A percentile compares a stretch with the other conserved stretches of the same genome.
Evolutionary conservation across 1,140 invertebrate species (phyloP).

Genomic region (Cardiocondyla obscurior): DNA sequence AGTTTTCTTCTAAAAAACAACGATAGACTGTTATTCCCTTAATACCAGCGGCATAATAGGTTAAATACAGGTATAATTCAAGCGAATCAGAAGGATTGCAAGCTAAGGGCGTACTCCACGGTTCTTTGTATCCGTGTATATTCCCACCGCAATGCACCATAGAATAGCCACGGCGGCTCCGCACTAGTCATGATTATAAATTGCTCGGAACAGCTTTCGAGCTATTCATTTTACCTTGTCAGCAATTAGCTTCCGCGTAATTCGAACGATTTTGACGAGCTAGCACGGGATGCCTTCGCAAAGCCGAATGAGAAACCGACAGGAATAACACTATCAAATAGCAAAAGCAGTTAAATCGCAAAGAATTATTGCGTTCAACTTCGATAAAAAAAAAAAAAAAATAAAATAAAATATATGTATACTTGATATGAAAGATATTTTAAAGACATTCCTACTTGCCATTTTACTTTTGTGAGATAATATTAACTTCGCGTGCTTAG

Average conservation of each 20-base stretch:
- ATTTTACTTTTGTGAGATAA: not conserved
- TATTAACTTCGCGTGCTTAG: constrained; percentile 13
- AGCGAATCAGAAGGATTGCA: constrained; percentile 40
- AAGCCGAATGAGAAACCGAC: not conserved
- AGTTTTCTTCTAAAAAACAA: constrained; percentile 39
- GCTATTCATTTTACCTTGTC: constrained; percentile 51
- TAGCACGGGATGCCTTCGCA: not conserved
- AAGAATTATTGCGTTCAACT: too few relatives aligned
- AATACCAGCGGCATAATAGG: constrained; percentile 44
- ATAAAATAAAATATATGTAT: not conserved
- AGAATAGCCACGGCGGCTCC: constrained; percentile 25
- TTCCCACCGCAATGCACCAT: constrained; percentile 25
- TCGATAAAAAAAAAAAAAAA: too few relatives aligned
- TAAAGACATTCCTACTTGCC: not conserved
- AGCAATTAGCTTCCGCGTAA: constrained; percentile 37
- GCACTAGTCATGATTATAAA: constrained; percentile 38
- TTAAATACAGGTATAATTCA: constrained; percentile 48
- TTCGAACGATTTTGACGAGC: constrained; percentile 38
- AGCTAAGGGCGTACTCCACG: constrained; percentile 40
- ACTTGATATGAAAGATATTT: not conserved
- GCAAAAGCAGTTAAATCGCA: not conserved
- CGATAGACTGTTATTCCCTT: constrained; percentile 34
- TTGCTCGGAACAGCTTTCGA: constrained; percentile 36
- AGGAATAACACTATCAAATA: not conserved
- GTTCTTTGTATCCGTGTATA: constrained; percentile 48